Base-by-base conservation (phyloP, 2,113 vertebrate species). In the Hippolais icterina region DNA sequence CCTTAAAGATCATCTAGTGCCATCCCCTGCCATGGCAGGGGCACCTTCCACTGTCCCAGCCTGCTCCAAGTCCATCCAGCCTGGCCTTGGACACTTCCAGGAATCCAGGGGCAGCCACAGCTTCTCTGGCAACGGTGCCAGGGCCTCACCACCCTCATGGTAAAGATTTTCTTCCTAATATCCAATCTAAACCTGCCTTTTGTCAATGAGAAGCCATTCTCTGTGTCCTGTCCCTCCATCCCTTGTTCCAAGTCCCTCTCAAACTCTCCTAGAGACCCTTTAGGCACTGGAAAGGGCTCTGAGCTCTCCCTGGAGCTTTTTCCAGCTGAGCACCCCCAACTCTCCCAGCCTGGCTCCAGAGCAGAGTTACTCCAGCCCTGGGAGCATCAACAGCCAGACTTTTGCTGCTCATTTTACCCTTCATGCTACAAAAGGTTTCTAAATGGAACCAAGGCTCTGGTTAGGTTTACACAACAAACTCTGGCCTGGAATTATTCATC, bases 51-150 rank as follows among this genome's bases (percentile, higher is more conserved):
- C 21, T 7, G 0, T 3, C 3, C 54, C 79, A 83, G 14, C 14
- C 0, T 19, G 4, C 21, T 83, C 63, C n/a, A 61, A 35, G 2
- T 20, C 12, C n/a, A 0, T 61, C 61, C 70, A 61, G 0, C 25
- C 25, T 61, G 70, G 25, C 47, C 35, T 54, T 23, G 35, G 15
- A 2, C 35, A 49, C 4, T 47, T 1, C 25, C 70, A 83, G 70
- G 29, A 20, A 49, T 42, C 12, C 29, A 42, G 47, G 24, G 11
- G 7, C 47, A 83, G 28, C 24, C 78, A 53, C 39, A 75, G 39
- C 28, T 68, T 0, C 47, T 47, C n/a, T 60, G 39, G 3, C 3
- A 11, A 64, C 0, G 23, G 35, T 64, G 42, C 16, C 65, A 54
- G 49, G 7, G 4, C 18, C 8, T 65, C 2, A 0, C 10, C 28